Percentiles rank a stretch among this genome's conserved stretches.
Evolutionary conservation across 2,797 vertebrate species (phyloP).

Genomic region (Emydoidea blandingii): DNA sequence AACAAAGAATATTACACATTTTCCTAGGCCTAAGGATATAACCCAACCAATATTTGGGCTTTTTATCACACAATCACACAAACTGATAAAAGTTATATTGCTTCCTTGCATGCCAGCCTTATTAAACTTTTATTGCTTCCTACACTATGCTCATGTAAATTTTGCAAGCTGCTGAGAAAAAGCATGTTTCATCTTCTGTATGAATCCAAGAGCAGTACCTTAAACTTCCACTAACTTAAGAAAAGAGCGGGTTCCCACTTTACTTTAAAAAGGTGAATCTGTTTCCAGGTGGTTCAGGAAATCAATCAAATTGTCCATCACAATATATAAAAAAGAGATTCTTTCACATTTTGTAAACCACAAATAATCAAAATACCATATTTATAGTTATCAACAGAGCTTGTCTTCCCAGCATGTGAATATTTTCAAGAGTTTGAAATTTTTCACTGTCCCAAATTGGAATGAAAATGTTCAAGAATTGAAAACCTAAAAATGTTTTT

Average conservation of each 20-base stretch:
- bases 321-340: background rate
- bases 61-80: background rate
- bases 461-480: background rate
- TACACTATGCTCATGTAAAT: background rate
- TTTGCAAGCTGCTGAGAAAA: background rate
- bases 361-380: background rate
- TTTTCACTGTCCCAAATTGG: background rate
- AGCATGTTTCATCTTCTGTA: background rate
- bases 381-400: background rate
- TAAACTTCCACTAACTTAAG: background rate
- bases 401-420: background rate
- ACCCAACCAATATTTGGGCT: background rate
- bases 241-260: background rate
- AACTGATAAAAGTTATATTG: background rate
- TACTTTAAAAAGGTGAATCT: background rate
- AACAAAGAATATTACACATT: background rate
- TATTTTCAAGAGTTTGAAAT: background rate
- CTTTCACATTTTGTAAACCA: background rate
- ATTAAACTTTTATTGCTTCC: background rate
- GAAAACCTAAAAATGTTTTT: background rate
- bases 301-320: background rate
- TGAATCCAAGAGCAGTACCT: background rate
- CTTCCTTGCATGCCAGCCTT: background rate
- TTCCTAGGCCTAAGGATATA: background rate
- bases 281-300: background rate